Base-by-base conservation (phyloP, 1,140 invertebrate species). In the Branchinecta lynchi region DNA sequence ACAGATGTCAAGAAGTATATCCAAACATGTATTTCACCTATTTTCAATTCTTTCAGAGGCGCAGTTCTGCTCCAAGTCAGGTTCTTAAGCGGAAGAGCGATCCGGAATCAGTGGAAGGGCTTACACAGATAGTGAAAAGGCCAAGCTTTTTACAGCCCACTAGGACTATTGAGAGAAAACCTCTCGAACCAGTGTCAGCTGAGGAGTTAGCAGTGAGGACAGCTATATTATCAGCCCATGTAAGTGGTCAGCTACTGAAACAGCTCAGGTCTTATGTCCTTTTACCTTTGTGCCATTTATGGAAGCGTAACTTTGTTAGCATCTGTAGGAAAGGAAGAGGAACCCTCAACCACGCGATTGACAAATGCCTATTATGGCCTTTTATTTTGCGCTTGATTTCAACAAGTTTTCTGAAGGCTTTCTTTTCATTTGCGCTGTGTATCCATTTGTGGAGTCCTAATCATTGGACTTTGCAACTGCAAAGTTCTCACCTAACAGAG, bases 161-260 rank as follows among this genome's bases (percentile, higher is more conserved):
- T 60, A 12, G 6, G 17, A 6, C 6, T 60, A 6, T 60, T 6
- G 12, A 12, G 17, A 60, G 51, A 60, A 60, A 60, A 60, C 51
- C 51, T 20, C 51, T 60, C 17, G 51, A 60, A 60, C 51, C 51
- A 15, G 51, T 60, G 51, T 3, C 51, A 60, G 51, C 12, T 3
- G 51, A 60, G 51, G 51, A 12, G 51, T 20, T 60, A 60, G 51
- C 51, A 60, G 51, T 15, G 17, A 60, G 51, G 51, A 60, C 51
- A 60, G 51, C 51, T 15, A 6, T 20, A 15, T 20, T 60, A 12
- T 60, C 51, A 20, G 17, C 51, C 17, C 51, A 60, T 60, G 51
- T 60, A 60, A 60, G 51, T 15, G 6, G 12, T 60, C 6, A 15
- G 17, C 12, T 20, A 60, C 17, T 12, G 51, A 60, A 12, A 20